Evolutionary conservation across 1,140 invertebrate species (phyloP).

Genomic region (Bombus polaris): DNA sequence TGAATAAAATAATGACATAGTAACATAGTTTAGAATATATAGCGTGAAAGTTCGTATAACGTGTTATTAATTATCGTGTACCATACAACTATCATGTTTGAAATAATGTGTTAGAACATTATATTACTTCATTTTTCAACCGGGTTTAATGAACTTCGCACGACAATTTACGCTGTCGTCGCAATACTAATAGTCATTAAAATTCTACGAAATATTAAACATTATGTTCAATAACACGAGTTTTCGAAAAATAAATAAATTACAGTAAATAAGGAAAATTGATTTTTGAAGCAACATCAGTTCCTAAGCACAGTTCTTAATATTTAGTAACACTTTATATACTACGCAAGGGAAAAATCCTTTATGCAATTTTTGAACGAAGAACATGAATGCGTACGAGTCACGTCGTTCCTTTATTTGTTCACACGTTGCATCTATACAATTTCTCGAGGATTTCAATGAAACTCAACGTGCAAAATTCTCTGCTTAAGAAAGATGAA

Average conservation of each 20-base stretch:
- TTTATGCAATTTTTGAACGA: not conserved
- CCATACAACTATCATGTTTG: not conserved
- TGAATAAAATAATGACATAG: too few species aligned
- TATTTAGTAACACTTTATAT: not conserved
- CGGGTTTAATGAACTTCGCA: not conserved
- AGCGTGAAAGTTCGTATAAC: not conserved
- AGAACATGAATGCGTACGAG: not conserved
- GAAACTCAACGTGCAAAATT: not conserved
- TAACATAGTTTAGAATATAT: too few species aligned
- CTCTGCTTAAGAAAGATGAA: not conserved
- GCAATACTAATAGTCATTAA: not conserved
- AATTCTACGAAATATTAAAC: not conserved
- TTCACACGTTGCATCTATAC: too few species aligned
- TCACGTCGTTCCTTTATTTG: not conserved
- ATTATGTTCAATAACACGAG: not conserved
- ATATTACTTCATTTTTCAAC: not conserved
- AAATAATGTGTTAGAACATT: not conserved
- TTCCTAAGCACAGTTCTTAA: not conserved
- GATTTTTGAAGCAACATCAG: not conserved
- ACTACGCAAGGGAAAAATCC: not conserved
- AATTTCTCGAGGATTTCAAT: not conserved
- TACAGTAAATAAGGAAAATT: not conserved
- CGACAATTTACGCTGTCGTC: not conserved
- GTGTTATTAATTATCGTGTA: not conserved
- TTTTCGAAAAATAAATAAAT: not conserved